Evolutionary conservation across 2,888 invertebrate species (phyloP).

Genomic region (Agrotis exclamationis): DNA sequence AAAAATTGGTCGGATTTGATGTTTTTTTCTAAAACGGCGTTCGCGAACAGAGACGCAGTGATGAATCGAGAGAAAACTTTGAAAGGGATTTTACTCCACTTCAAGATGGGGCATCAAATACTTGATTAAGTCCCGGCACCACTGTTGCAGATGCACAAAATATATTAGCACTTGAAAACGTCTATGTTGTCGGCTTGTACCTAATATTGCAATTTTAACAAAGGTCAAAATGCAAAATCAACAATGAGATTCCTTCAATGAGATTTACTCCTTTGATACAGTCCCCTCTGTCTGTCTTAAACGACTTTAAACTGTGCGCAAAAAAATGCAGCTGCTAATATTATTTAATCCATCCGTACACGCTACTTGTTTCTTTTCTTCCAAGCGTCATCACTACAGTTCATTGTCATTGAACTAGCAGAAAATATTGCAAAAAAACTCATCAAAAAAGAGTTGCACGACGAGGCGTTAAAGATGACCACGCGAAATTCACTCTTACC

Average conservation of each 20-base stretch:
- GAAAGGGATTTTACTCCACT: no score
- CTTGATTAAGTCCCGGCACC: not conserved
- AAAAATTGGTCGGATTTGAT: no score
- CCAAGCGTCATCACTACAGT: conserved; percentile 51
- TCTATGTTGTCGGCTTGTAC: not conserved
- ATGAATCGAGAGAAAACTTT: no score
- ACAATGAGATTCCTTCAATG: not conserved
- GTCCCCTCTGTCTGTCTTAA: not conserved
- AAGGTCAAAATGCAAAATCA: not conserved
- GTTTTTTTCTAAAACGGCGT: no score
- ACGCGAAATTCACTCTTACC: conserved; percentile 68
- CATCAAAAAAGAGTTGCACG: conserved; percentile 54
- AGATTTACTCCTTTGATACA: not conserved
- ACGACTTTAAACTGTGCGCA: not conserved
- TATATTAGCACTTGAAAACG: not conserved
- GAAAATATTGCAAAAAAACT: conserved; percentile 60
- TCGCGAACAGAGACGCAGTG: no score
- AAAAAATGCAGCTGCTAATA: conserved; percentile 6
- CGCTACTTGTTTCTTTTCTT: conserved; percentile 13
- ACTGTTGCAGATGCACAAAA: not conserved
- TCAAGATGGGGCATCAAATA: no score
- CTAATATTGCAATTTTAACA: not conserved
- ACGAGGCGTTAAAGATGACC: conserved; percentile 42
- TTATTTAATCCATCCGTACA: not conserved
- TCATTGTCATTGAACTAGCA: conserved; percentile 77